These are phyloP conservation scores for Stictocephala bisonia DNA, from an alignment of 2,888 invertebrate species.

Conservation along the genomic window DNA sequence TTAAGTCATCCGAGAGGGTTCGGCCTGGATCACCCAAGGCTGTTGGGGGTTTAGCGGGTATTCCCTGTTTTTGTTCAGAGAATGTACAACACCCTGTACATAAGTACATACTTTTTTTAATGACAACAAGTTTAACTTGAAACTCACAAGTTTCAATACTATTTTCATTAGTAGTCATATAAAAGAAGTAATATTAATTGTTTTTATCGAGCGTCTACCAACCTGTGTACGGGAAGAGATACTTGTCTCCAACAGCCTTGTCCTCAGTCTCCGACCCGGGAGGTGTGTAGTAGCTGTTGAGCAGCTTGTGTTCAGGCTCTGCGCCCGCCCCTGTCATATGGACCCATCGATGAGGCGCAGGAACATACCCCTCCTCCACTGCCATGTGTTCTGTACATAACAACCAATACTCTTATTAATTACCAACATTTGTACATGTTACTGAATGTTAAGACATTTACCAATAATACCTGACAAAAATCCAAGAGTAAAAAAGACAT, in stretches of 20 bases:
- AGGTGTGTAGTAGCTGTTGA: conserved; percentile 55
- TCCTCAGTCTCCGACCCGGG: conserved; percentile 61
- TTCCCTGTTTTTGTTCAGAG: too few species aligned
- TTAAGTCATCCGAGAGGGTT: too few species aligned
- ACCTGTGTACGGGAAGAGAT: conserved; percentile 86
- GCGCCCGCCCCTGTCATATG: conserved; percentile 70
- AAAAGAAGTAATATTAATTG: too few species aligned
- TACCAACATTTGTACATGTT: conserved; percentile 50
- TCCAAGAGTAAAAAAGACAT: too few species aligned
- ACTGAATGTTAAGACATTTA: background rate
- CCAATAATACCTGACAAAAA: too few species aligned
- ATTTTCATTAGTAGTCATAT: too few species aligned
- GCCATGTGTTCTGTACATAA: conserved; percentile 43
- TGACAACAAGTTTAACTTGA: too few species aligned
- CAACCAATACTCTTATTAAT: background rate
- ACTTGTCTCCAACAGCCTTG: conserved; percentile 76
- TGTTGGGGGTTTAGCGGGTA: too few species aligned
- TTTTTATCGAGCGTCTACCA: conserved; percentile 61
- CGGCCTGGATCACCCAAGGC: too few species aligned
- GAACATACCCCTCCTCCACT: conserved; percentile 45
- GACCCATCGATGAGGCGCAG: conserved; percentile 56
- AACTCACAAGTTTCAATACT: too few species aligned
- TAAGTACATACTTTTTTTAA: too few species aligned
- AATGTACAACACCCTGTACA: too few species aligned
- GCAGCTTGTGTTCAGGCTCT: conserved; percentile 64